phyloP scores from a whole-genome alignment of 1,140 invertebrate species.

The Sesamia nonagrioides region DNA sequence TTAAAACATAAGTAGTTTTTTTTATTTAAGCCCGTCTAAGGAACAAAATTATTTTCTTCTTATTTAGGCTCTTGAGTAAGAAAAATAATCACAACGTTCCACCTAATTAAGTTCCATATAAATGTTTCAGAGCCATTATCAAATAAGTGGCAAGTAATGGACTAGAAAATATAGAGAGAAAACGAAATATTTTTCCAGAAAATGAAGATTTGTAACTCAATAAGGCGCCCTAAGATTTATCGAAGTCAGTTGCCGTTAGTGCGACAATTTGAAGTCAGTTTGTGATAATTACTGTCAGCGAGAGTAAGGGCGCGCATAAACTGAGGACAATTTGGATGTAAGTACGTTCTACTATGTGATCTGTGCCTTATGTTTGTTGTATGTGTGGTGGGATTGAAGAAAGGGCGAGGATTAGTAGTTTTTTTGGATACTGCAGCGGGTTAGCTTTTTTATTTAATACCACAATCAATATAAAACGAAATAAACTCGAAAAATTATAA shows the following conservation, averaged over 20 bases:
- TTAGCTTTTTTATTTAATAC: background rate
- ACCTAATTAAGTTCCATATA: background rate
- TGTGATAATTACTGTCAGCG: slow-evolving; percentile 41
- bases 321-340: slow-evolving; percentile 63
- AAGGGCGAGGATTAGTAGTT: background rate
- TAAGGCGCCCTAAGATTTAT: slow-evolving; percentile 18
- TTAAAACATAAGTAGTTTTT: too few species aligned
- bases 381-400: slow-evolving; percentile 42
- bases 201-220: slow-evolving; percentile 23
- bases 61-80: background rate
- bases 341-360: slow-evolving; percentile 71
- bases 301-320: slow-evolving; percentile 53
- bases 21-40: too few species aligned
- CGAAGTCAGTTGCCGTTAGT: slow-evolving; percentile 8
- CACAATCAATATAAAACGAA: too few species aligned
- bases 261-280: slow-evolving; percentile 1
- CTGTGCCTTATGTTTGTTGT: slow-evolving; percentile 60
- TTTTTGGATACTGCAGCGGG: background rate
- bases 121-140: background rate
- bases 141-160: slow-evolving; percentile 3
- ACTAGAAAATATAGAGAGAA: slow-evolving; percentile 1
- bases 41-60: background rate
- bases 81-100: background rate
- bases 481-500: too few species aligned
- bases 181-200: slow-evolving; percentile 12